Evolutionary conservation across 2,113 vertebrate species (phyloP).

Genomic region (Mystacornis crossleyi): DNA sequence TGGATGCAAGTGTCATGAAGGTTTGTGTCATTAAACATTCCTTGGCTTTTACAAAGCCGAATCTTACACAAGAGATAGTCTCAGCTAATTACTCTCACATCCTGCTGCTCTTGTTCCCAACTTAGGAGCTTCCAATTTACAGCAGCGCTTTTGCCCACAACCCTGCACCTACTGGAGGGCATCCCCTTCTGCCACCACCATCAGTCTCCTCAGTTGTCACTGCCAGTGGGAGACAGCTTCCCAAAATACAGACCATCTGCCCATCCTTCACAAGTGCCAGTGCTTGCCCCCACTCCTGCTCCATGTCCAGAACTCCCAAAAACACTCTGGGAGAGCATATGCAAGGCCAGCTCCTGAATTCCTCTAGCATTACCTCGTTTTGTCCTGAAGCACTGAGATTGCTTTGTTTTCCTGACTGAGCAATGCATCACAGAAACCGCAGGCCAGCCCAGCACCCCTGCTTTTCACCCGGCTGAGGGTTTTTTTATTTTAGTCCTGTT

Average conservation of each 20-base stretch:
- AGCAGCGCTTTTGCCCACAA: neutral
- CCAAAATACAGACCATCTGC: fast-evolving
- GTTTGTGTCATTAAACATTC: neutral
- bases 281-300: neutral
- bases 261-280: neutral
- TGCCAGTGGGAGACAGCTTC: neutral
- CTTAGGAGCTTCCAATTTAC: fast-evolving
- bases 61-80: neutral
- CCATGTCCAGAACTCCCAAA: neutral
- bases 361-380: neutral
- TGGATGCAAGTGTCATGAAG: neutral
- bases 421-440: neutral
- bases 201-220: neutral
- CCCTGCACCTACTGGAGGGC: fast-evolving
- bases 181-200: neutral
- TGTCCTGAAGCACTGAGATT: neutral
- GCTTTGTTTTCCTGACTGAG: neutral
- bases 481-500: neutral
- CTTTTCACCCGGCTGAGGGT: neutral
- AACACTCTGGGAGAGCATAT: fast-evolving
- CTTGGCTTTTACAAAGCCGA: neutral
- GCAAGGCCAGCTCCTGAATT: neutral
- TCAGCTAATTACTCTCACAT: neutral
- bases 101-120: neutral
- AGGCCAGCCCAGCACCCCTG: neutral